phyloP scores from a whole-genome alignment of 2,888 invertebrate species.

The Plebejus argus region DNA sequence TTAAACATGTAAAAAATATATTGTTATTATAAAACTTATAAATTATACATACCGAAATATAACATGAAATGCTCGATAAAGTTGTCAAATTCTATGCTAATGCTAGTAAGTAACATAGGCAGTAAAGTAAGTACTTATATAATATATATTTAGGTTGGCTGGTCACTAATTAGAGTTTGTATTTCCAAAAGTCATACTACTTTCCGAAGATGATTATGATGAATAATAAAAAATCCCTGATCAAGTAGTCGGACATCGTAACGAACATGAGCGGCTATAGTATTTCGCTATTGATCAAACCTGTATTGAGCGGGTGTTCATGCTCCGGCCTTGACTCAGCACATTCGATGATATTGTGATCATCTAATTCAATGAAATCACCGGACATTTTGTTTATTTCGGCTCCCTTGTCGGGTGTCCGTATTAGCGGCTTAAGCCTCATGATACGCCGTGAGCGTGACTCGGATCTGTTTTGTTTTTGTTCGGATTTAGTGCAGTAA shows the following conservation, averaged over 20 bases:
- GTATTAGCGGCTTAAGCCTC: conserved; percentile 64
- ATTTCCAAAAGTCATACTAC: background rate
- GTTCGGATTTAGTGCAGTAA: conserved; percentile 41
- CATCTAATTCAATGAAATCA: conserved; percentile 80
- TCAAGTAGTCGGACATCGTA: conserved; percentile 27
- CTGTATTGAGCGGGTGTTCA: conserved; percentile 75
- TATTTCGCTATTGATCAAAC: conserved; percentile 72
- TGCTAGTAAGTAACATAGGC: too few species aligned
- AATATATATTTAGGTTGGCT: background rate
- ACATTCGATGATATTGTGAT: conserved; percentile 69
- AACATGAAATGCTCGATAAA: too few species aligned
- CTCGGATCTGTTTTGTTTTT: conserved; percentile 48
- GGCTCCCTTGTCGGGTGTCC: conserved; percentile 70
- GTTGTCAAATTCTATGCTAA: too few species aligned
- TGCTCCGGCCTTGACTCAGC: conserved; percentile 67
- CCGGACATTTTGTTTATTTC: conserved; percentile 77
- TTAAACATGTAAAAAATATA: too few species aligned
- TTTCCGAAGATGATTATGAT: conserved; percentile 17
- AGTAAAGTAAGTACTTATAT: too few species aligned
- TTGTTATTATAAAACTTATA: too few species aligned
- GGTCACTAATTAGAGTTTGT: background rate
- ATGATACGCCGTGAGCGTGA: conserved; percentile 55
- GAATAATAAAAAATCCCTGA: conserved; percentile 26
- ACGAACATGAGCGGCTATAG: conserved; percentile 35
- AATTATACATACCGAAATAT: too few species aligned